A percentile compares a stretch with the other conserved stretches of the same genome.
These are phyloP conservation scores for Cynoglossus semilaevis DNA, from an alignment of 2,113 vertebrate species.

Conservation along the genomic window DNA sequence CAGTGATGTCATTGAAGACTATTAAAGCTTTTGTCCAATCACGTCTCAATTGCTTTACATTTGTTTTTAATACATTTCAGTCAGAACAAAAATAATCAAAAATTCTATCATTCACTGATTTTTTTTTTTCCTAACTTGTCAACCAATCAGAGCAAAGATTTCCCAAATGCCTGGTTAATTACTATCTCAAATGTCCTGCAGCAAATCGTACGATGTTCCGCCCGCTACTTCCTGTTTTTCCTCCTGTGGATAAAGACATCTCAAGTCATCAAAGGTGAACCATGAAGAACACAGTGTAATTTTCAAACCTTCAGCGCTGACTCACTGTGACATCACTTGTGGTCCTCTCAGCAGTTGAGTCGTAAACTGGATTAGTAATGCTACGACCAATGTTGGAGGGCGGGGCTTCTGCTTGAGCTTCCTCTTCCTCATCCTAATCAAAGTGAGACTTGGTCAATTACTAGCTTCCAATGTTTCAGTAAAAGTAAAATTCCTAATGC, in stretches of 20 bases:
- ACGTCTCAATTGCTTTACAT: too few species aligned
- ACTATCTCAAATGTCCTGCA: slow-evolving; percentile 61
- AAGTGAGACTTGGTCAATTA: too few species aligned
- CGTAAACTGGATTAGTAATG: slow-evolving; percentile 75
- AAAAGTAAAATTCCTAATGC: too few species aligned
- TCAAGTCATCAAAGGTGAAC: neutral
- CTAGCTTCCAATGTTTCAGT: too few species aligned
- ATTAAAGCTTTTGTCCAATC: neutral
- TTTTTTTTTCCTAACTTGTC: neutral
- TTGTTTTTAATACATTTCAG: too few species aligned
- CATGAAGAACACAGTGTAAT: neutral
- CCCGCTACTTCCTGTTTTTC: slow-evolving; percentile 60
- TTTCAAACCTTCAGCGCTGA: slow-evolving; percentile 27
- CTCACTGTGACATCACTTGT: slow-evolving; percentile 15
- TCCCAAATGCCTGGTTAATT: neutral
- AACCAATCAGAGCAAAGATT: neutral
- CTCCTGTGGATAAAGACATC: slow-evolving; percentile 40
- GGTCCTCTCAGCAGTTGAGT: slow-evolving; percentile 27
- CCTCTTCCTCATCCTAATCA: too few species aligned
- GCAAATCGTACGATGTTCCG: slow-evolving; percentile 50
- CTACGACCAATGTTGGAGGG: slow-evolving; percentile 28
- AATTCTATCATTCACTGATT: neutral
- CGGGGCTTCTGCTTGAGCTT: too few species aligned
- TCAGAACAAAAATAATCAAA: too few species aligned
- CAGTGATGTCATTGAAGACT: neutral